Evolutionary conservation across 2,888 invertebrate species (phyloP).

Genomic region (Acronicta alni): DNA sequence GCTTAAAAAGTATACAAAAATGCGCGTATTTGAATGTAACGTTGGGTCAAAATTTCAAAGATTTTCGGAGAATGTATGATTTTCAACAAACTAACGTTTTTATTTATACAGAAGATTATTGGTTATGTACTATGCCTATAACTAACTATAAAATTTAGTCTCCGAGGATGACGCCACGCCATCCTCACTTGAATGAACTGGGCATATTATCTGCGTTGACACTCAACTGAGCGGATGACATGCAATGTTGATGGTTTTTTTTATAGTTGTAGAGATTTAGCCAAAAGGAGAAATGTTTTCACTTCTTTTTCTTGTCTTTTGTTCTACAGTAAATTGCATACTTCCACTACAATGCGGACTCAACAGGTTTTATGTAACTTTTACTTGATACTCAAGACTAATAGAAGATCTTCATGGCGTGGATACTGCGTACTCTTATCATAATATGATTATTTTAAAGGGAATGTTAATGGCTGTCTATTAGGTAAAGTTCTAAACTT

Average conservation of each 20-base stretch:
- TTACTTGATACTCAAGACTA: constrained; percentile 23
- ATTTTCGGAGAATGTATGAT: too few species aligned
- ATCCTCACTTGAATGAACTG: constrained; percentile 7
- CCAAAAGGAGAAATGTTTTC: too few species aligned
- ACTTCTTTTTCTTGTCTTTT: too few species aligned
- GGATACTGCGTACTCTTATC: constrained; percentile 7
- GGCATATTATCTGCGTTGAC: constrained; percentile 55
- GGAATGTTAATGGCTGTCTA: constrained; percentile 5
- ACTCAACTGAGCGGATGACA: constrained; percentile 42
- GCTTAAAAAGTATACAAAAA: too few species aligned
- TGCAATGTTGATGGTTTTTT: constrained; percentile 36
- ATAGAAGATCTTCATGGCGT: constrained; percentile 5
- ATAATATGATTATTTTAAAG: constrained; percentile 8
- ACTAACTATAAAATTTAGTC: background rate
- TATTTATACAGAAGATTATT: background rate
- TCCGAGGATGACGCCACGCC: constrained; percentile 2
- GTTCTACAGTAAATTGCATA: too few species aligned
- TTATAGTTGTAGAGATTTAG: too few species aligned
- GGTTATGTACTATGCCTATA: background rate
- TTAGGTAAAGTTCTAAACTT: constrained; percentile 20
- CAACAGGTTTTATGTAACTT: constrained; percentile 27
- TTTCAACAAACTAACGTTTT: too few species aligned
- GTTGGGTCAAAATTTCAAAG: too few species aligned
- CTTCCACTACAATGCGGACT: background rate
- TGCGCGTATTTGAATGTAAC: too few species aligned